phyloP scores from a whole-genome alignment of 2,888 invertebrate species.

The Adela reaumurella region DNA sequence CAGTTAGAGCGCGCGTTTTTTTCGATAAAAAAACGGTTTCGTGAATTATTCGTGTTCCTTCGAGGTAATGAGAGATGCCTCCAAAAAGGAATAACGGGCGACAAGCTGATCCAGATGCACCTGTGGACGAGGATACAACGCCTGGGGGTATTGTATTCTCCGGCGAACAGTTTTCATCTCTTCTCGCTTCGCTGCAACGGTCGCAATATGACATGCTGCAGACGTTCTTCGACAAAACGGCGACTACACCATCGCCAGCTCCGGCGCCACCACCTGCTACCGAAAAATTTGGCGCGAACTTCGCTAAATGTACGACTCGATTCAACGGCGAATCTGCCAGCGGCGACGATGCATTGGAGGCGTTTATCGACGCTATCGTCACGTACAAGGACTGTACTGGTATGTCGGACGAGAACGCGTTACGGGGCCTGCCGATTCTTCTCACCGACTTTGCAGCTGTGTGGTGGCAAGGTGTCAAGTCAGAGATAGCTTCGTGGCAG shows the following conservation, averaged over 20 bases:
- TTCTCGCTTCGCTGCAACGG: not conserved
- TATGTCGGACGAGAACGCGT: conserved; percentile 11
- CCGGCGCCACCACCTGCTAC: not conserved
- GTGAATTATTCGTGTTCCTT: too few relatives aligned
- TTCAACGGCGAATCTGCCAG: conserved; percentile 4
- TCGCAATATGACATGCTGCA: not conserved
- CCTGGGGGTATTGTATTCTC: too few relatives aligned
- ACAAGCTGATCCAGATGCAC: too few relatives aligned
- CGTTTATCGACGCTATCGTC: conserved; percentile 10
- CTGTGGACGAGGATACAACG: too few relatives aligned
- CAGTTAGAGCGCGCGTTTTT: too few relatives aligned
- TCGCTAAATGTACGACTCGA: conserved; percentile 9
- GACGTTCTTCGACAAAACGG: not conserved
- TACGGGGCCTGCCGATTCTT: conserved; percentile 8
- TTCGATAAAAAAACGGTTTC: too few relatives aligned
- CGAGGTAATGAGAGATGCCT: too few relatives aligned
- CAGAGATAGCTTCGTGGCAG: conserved; percentile 4
- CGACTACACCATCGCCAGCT: not conserved
- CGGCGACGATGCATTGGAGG: conserved; percentile 10
- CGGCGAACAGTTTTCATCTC: not conserved
- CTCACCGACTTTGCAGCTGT: conserved; percentile 5
- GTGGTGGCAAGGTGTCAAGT: conserved; percentile 7
- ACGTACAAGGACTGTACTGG: conserved; percentile 10
- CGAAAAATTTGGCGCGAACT: not conserved
- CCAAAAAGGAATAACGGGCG: too few relatives aligned